Evolutionary conservation across 2,888 invertebrate genomes (phyloP).

Genomic region (Helleia helle): DNA sequence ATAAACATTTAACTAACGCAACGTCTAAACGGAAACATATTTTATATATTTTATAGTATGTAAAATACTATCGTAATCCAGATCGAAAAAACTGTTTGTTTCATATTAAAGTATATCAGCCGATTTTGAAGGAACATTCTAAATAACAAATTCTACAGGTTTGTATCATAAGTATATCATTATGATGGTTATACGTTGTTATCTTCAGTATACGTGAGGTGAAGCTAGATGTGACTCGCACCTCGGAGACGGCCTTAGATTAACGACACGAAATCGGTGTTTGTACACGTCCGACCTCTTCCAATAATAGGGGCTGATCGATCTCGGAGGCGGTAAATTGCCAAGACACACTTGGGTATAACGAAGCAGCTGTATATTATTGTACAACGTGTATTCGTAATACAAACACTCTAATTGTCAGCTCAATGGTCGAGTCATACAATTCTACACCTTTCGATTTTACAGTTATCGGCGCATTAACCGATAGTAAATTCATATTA

Average conservation of each 20-base stretch:
- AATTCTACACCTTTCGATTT: slow-evolving; percentile 1
- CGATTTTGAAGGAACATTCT: no score
- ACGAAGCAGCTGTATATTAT: slow-evolving; percentile 50
- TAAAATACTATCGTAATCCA: no score
- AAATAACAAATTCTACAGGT: no score
- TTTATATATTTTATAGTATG: no score
- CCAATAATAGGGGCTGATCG: slow-evolving; percentile 68
- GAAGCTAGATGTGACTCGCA: slow-evolving; percentile 52
- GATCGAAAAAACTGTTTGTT: no score
- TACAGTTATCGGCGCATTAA: background rate
- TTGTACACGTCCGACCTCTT: slow-evolving; percentile 72
- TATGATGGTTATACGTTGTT: slow-evolving; percentile 56
- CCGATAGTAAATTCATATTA: background rate
- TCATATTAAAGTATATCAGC: no score
- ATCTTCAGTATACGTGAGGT: slow-evolving; percentile 60
- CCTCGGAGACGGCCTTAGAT: slow-evolving; percentile 49
- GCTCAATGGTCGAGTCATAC: slow-evolving; percentile 19
- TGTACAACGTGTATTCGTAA: slow-evolving; percentile 33
- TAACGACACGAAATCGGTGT: slow-evolving; percentile 70
- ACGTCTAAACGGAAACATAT: no score
- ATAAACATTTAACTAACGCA: slow-evolving; percentile 15
- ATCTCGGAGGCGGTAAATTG: slow-evolving; percentile 62
- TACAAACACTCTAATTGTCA: slow-evolving; percentile 44
- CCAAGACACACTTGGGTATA: slow-evolving; percentile 59
- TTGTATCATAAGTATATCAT: slow-evolving; percentile 37